phyloP scores from a whole-genome alignment of 2,797 vertebrate genomes.

The Adelosebastes latens region DNA sequence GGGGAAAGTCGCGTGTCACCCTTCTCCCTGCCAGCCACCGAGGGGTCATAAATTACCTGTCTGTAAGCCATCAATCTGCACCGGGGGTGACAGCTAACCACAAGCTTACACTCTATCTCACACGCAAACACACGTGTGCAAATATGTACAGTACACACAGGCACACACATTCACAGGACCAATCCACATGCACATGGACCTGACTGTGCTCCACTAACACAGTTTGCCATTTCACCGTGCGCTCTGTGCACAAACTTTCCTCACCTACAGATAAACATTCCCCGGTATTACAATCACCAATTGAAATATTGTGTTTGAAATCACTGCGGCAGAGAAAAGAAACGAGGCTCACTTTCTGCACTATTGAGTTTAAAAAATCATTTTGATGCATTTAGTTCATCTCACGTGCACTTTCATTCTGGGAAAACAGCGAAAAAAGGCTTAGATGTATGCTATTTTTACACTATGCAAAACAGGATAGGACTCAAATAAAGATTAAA shows the following conservation, averaged over 20 bases:
- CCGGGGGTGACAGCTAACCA: constrained; percentile 59
- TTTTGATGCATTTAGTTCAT: constrained; percentile 58
- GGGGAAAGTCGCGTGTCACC: constrained; percentile 73
- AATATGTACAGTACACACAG: constrained; percentile 51
- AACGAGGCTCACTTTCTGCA: constrained; percentile 30
- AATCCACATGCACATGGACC: constrained; percentile 1
- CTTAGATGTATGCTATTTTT: constrained; percentile 61
- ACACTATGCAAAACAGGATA: constrained; percentile 48
- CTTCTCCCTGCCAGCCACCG: constrained; percentile 63
- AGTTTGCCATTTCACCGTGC: constrained; percentile 34
- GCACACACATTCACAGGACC: constrained; percentile 24
- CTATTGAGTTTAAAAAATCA: constrained; percentile 38
- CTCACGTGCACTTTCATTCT: constrained; percentile 49
- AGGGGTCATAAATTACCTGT: constrained; percentile 84
- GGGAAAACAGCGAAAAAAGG: constrained; percentile 15
- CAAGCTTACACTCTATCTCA: constrained; percentile 55
- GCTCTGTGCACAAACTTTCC: constrained; percentile 37
- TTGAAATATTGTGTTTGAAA: constrained; percentile 7
- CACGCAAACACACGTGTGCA: constrained; percentile 50
- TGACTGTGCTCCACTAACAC: constrained; percentile 35
- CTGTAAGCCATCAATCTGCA: constrained; percentile 77
- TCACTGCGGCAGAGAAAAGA: constrained; percentile 11
- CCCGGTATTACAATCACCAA: constrained; percentile 25
- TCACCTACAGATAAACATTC: constrained; percentile 32
- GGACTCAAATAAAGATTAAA: constrained; percentile 44